Evolutionary conservation across 2,888 invertebrate species (phyloP).

Genomic region (Luperina testacea): DNA sequence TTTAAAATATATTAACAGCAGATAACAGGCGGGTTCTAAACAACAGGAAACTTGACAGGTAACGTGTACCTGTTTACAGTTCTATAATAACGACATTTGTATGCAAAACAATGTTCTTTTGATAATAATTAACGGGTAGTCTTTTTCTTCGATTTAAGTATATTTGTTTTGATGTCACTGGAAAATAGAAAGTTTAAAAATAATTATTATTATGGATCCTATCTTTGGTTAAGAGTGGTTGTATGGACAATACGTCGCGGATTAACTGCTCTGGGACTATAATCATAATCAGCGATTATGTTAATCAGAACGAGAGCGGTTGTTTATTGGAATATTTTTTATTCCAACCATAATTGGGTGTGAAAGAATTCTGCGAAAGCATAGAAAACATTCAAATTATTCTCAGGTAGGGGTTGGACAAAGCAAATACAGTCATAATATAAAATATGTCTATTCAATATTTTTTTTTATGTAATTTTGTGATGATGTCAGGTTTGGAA

Average conservation of each 20-base stretch:
- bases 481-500: constrained; percentile 5
- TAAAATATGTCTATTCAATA: no score
- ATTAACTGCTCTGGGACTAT: background rate
- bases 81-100: constrained; percentile 43
- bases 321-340: constrained; percentile 12
- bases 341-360: constrained; percentile 16
- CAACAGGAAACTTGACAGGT: constrained; percentile 62
- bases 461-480: no score
- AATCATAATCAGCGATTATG: constrained; percentile 16
- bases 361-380: constrained; percentile 19
- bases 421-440: background rate
- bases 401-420: background rate
- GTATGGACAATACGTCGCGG: background rate
- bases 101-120: constrained; percentile 55
- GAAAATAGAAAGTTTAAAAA: constrained; percentile 27
- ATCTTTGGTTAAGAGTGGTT: background rate
- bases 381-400: background rate
- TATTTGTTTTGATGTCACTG: constrained; percentile 6
- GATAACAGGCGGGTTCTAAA: constrained; percentile 49
- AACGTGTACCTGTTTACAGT: constrained; percentile 55
- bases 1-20: constrained; percentile 39
- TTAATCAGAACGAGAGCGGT: constrained; percentile 5
- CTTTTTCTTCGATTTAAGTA: constrained; percentile 29
- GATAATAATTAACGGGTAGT: constrained; percentile 40
- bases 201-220: no score